Base-by-base conservation (phyloP, 2,888 invertebrate species). In the Odontothrips loti region DNA sequence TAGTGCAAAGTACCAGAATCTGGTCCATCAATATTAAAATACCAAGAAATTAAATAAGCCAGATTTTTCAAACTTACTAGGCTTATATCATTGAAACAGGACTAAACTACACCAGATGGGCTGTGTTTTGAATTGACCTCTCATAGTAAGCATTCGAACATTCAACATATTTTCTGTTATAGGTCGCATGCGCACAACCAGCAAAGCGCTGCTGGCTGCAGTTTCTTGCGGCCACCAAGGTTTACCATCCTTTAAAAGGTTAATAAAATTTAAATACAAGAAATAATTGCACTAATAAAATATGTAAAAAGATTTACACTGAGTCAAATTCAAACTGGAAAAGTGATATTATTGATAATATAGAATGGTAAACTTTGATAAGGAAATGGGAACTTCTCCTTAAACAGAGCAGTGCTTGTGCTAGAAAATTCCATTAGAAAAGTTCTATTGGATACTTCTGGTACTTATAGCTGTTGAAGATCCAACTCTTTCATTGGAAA, bases 81-180 rank as follows among this genome's bases (percentile, higher is more conserved):
- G 1, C 17, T 17, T 15, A 51, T 51, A 51, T 3, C 17, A 51
- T 15, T 3, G 51, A 6, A 51, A 51, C 15, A 43, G 6, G 34
- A 43, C 6, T 43, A 43, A 43, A 43, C 6, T 2, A 43, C 34
- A 43, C 34, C 34, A 43, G 34, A n/a, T n/a, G n/a, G n/a, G n/a
- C n/a, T n/a, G n/a, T n/a, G 58, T 58, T 15, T 20, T n/a, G n/a
- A n/a, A 43, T 43, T 43, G 34, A 43, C 2, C 34, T 43, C 34
- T 43, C 34, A 43, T 43, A 6, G 34, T 2, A 43, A 43, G 34
- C 34, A 43, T 43, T 43, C 34, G 3, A 4, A 43, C 34, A 43
- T 43, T 6, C 34, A 82, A 82, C 78, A 82, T 68, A 27, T n/a
- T 82, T 43, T 80, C 80, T 82, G 80, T 47, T 81, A 11, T 9